Evolutionary conservation across 2,797 vertebrate genomes (phyloP).

Genomic region (Nannoperca australis): DNA sequence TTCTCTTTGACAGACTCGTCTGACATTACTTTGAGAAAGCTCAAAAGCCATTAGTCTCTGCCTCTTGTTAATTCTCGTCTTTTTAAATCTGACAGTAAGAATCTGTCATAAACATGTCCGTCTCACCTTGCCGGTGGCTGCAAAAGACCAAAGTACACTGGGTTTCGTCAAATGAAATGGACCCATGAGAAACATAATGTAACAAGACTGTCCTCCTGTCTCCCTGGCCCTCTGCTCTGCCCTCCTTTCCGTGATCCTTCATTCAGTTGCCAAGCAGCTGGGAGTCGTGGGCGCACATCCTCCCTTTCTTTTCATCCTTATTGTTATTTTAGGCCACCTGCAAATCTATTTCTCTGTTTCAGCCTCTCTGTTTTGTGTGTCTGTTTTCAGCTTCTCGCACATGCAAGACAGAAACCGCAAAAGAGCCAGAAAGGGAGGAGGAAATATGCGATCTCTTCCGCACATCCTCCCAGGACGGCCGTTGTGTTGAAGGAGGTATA

Average conservation of each 20-base stretch:
- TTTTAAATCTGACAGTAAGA: conserved; percentile 42
- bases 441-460: conserved; percentile 81
- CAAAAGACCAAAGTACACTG: conserved; percentile 49
- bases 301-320: conserved; percentile 71
- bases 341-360: conserved; percentile 70
- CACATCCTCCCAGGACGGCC: conserved; percentile 85
- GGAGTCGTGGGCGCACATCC: conserved; percentile 64
- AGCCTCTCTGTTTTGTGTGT: conserved; percentile 21
- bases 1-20: conserved; percentile 2
- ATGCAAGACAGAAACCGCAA: conserved; percentile 63
- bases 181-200: conserved; percentile 70
- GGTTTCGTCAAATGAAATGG: conserved; percentile 77
- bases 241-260: conserved; percentile 49
- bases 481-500: conserved; percentile 75
- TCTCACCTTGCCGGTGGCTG: conserved; percentile 46
- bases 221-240: conserved; percentile 34
- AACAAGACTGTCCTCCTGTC: conserved; percentile 55
- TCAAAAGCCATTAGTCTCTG: conserved; percentile 40
- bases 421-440: conserved; percentile 65
- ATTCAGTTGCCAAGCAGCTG: conserved; percentile 48
- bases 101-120: conserved; percentile 54
- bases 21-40: conserved; percentile 2
- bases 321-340: conserved; percentile 85
- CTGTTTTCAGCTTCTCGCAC: conserved; percentile 59
- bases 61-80: conserved; percentile 50